Evolutionary conservation across 1,140 invertebrate genomes (phyloP).

Genomic region (Chironomus striatipennis): DNA sequence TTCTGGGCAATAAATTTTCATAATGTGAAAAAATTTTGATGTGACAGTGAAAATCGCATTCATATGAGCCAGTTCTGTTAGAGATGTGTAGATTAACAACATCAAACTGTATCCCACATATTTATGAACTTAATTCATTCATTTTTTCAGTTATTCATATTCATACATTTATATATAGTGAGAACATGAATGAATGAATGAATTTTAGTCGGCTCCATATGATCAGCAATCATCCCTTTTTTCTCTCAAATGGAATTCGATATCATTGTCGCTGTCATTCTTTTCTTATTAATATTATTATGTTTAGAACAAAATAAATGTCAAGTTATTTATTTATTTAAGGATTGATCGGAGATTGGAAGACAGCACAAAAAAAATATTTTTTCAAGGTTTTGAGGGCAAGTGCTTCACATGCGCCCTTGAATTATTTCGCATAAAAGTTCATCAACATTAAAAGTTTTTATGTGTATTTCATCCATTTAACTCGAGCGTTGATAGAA

Average conservation of each 20-base stretch:
- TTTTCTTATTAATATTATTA: no score
- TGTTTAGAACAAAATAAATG: neutral
- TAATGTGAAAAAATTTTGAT: neutral
- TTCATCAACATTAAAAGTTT: neutral
- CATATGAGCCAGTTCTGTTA: neutral
- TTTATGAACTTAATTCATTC: neutral
- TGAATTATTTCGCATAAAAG: neutral
- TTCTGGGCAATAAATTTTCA: constrained; percentile 20
- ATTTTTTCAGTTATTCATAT: constrained; percentile 7
- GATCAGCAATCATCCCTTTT: neutral
- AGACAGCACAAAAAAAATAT: neutral
- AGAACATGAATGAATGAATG: constrained; percentile 18
- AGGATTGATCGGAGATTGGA: neutral
- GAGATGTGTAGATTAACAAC: neutral
- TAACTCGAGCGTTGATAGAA: neutral
- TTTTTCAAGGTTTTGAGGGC: neutral
- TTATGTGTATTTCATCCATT: neutral
- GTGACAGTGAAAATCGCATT: constrained; percentile 12
- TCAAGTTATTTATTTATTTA: neutral
- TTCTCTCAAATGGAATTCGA: neutral
- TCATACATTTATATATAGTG: no score
- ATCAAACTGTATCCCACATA: constrained; percentile 19
- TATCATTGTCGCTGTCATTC: neutral
- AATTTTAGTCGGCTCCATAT: neutral
- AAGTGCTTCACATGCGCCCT: neutral